Evolutionary conservation across 2,113 vertebrate species (phyloP).

Genomic region (Rhagologus leucostigma): DNA sequence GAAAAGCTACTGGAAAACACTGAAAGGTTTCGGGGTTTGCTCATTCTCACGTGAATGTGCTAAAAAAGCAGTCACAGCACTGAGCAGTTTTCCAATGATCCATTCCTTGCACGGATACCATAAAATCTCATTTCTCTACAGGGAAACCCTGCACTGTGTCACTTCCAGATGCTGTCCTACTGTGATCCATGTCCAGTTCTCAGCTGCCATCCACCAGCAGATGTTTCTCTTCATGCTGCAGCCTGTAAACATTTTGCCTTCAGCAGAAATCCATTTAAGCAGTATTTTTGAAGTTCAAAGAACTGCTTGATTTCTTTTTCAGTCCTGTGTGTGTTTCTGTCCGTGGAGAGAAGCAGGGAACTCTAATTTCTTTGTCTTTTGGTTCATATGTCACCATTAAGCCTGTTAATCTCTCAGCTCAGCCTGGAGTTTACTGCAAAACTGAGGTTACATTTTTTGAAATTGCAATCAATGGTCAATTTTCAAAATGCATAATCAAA

Average conservation of each 20-base stretch:
- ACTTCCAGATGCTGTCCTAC: not conserved
- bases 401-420: not conserved
- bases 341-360: not conserved
- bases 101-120: not conserved
- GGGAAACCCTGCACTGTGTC: not conserved
- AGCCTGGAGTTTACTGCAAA: not conserved
- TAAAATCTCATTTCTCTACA: not conserved
- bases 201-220: not conserved
- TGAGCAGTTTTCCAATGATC: not conserved
- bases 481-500: not conserved
- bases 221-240: not conserved
- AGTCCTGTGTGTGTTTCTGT: not conserved
- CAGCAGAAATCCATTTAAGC: not conserved
- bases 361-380: not conserved
- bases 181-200: not conserved
- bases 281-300: constrained; percentile 25
- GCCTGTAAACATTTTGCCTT: not conserved
- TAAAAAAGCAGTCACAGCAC: not conserved
- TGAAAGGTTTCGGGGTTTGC: not conserved
- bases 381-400: not conserved
- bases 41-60: not conserved
- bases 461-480: not conserved
- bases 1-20: not conserved
- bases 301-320: not conserved
- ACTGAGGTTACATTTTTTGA: not conserved